phyloP scores from a whole-genome alignment of 2,888 invertebrate species.

The Micropterix aruncella region DNA sequence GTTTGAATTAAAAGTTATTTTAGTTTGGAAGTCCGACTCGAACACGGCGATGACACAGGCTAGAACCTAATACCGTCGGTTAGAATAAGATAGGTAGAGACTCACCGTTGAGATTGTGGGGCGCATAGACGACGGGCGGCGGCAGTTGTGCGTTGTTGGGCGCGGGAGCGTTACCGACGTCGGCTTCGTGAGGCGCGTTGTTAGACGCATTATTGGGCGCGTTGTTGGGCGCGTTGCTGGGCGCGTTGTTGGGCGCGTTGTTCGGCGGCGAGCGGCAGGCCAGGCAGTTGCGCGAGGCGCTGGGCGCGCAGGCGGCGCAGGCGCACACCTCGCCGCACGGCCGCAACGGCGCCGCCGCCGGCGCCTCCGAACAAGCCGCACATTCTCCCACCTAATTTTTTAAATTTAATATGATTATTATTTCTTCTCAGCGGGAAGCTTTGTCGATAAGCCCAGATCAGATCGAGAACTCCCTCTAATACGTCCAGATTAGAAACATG shows the following conservation, averaged over 20 bases:
- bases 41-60: no score
- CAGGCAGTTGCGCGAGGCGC: slow-evolving; percentile 97
- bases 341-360: slow-evolving; percentile 82
- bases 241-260: slow-evolving; percentile 28
- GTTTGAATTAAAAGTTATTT: no score
- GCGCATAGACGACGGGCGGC: not conserved
- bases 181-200: not conserved
- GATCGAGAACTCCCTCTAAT: no score
- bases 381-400: slow-evolving; percentile 95
- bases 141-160: slow-evolving; percentile 6
- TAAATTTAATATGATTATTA: no score
- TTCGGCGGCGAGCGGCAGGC: slow-evolving; percentile 77
- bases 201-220: slow-evolving; percentile 1
- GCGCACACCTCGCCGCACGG: slow-evolving; percentile 94
- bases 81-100: no score
- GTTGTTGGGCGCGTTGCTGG: slow-evolving; percentile 23
- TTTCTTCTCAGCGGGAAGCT: no score
- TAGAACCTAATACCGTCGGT: no score
- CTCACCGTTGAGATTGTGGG: not conserved
- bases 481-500: no score
- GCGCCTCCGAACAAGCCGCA: slow-evolving; percentile 89
- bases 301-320: slow-evolving; percentile 70
- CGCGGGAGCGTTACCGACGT: slow-evolving; percentile 5
- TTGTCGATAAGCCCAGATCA: no score
- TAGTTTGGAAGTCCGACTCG: no score